Percentiles rank a stretch among this genome's conserved stretches.
phyloP scores from a whole-genome alignment of 2,797 vertebrate genomes.

The Anguilla anguilla region DNA sequence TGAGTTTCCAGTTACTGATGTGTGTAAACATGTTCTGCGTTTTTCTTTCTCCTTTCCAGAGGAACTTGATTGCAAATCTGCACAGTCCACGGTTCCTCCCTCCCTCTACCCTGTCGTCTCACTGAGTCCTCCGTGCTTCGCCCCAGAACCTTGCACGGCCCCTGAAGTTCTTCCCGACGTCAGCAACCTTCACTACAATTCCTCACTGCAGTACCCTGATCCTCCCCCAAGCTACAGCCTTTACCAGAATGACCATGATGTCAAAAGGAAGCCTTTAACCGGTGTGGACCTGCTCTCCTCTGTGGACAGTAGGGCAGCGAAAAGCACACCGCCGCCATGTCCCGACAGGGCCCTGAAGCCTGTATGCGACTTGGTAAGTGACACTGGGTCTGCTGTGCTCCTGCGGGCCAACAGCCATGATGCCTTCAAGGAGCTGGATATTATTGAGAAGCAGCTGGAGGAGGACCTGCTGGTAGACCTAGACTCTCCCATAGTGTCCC shows the following conservation, averaged over 20 bases:
- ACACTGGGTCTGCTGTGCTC: constrained; percentile 77
- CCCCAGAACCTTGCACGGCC: constrained; percentile 56
- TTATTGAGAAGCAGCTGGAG: constrained; percentile 63
- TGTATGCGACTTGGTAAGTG: constrained; percentile 89
- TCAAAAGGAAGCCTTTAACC: constrained; percentile 76
- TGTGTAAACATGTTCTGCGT: constrained; percentile 8
- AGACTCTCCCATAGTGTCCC: constrained; percentile 60
- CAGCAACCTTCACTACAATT: constrained; percentile 68
- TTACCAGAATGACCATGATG: constrained; percentile 56
- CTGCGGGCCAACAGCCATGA: constrained; percentile 66
- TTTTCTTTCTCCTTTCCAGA: constrained; percentile 71
- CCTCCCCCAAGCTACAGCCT: constrained; percentile 37
- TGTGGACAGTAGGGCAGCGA: constrained; percentile 74
- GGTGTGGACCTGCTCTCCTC: constrained; percentile 90
- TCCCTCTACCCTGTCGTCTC: constrained; percentile 48
- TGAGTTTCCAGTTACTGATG: not conserved
- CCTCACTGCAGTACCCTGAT: constrained; percentile 48
- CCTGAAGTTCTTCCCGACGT: constrained; percentile 65
- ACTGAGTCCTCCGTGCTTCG: constrained; percentile 66
- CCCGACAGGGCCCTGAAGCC: constrained; percentile 80
- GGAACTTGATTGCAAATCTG: constrained; percentile 74
- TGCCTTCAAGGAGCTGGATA: constrained; percentile 69
- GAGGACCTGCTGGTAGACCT: constrained; percentile 72
- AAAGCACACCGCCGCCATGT: constrained; percentile 71
- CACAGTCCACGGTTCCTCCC: constrained; percentile 59